Percentiles rank a stretch among this genome's conserved stretches.
Conservation (phyloP, 1,140 invertebrate species). For the Pogonognathellus flavescens region DNA sequence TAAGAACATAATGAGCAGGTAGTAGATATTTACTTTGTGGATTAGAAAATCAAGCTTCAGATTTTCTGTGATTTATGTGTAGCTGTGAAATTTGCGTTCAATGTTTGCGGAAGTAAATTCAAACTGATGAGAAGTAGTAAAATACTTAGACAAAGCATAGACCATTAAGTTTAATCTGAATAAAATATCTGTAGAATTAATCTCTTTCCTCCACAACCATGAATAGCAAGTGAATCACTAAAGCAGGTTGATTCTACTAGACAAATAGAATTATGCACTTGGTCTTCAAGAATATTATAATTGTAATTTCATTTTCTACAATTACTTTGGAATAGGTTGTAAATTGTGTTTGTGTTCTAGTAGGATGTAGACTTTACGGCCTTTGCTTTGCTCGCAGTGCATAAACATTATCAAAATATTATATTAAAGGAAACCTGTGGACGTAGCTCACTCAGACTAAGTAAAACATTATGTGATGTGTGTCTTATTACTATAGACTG, state of each 20-base stretch:
- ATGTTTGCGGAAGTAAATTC: conserved; percentile 14
- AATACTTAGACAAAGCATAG: background rate
- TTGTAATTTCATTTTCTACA: conserved; percentile 22
- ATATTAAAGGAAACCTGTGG: background rate
- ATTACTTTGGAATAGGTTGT: too few species aligned
- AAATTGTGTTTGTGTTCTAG: too few species aligned
- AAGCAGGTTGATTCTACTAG: background rate
- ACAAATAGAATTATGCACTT: conserved; percentile 7
- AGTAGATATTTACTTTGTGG: background rate
- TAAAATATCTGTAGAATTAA: conserved; percentile 1
- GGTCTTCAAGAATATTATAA: conserved; percentile 14
- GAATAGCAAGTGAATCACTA: background rate
- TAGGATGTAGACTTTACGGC: background rate
- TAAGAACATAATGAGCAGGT: background rate
- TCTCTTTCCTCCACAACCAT: background rate
- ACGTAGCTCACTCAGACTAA: too few species aligned
- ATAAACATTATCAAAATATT: conserved; percentile 15
- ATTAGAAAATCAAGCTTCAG: conserved; percentile 15
- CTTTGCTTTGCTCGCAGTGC: conserved; percentile 7
- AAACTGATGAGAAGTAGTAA: conserved; percentile 7
- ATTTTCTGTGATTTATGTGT: too few species aligned
- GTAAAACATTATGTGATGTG: too few species aligned
- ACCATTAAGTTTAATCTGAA: background rate
- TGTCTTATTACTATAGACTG: too few species aligned
- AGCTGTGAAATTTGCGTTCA: background rate